phyloP scores from a whole-genome alignment of 2,888 invertebrate genomes.

The Eumacrocentrus americanus region DNA sequence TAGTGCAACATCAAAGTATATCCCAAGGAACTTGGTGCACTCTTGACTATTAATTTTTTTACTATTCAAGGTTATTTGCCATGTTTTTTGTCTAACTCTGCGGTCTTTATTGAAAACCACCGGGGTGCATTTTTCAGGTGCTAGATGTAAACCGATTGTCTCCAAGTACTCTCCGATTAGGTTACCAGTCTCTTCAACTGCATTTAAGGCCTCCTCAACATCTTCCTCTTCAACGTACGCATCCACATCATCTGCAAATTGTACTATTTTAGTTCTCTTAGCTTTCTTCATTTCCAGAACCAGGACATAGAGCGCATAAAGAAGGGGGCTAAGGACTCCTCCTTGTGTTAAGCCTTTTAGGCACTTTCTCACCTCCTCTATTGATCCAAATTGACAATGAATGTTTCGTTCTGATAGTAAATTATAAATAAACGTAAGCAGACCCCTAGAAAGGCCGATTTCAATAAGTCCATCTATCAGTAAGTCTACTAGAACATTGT shows the following conservation, averaged over 20 bases:
- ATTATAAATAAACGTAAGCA: constrained; percentile 17
- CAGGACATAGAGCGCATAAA: constrained; percentile 16
- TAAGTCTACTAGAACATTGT: constrained; percentile 20
- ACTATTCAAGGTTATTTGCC: background rate
- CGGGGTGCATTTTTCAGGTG: background rate
- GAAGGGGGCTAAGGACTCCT: constrained; percentile 17
- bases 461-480: constrained; percentile 9
- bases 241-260: background rate
- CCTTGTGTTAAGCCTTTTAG: constrained; percentile 22
- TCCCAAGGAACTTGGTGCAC: constrained; percentile 13
- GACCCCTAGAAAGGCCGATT: constrained; percentile 10
- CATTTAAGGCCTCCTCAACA: background rate
- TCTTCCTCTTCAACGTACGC: background rate
- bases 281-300: background rate
- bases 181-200: background rate
- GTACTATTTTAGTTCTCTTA: background rate
- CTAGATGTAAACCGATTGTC: background rate
- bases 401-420: background rate
- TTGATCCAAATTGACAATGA: constrained; percentile 15
- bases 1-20: constrained; percentile 3
- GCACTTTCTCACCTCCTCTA: constrained; percentile 9
- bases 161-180: background rate
- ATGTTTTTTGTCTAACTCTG: background rate
- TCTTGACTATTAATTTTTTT: background rate
- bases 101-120: background rate